These are phyloP conservation scores for Dasypus novemcinctus DNA, from an alignment of 2,113 vertebrate genomes.

Conservation along the genomic window DNA sequence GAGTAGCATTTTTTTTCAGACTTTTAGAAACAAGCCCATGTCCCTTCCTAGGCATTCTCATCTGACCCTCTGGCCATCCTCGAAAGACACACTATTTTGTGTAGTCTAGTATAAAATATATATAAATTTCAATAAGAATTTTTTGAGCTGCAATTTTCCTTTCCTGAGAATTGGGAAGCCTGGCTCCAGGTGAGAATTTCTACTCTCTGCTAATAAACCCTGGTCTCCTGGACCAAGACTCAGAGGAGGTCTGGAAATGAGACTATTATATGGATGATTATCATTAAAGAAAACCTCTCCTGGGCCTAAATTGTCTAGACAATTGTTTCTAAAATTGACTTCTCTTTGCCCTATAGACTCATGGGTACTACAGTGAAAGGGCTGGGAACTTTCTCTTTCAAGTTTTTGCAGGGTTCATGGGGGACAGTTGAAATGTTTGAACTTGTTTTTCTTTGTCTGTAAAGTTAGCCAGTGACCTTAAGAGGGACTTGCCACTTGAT, in stretches of 20 bases:
- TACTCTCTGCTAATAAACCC: neutral
- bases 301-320: neutral
- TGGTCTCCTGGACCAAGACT: neutral
- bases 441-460: neutral
- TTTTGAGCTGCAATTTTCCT: neutral
- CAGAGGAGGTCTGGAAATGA: neutral
- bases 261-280: too few species aligned
- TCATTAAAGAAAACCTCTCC: neutral
- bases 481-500: neutral
- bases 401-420: neutral
- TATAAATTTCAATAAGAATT: neutral
- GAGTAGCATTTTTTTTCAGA: too few species aligned
- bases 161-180: neutral
- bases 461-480: neutral
- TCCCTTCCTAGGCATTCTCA: neutral
- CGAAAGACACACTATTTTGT: neutral
- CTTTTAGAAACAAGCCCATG: neutral
- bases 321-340: neutral
- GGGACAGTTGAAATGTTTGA: neutral
- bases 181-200: neutral
- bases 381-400: neutral
- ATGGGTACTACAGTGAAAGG: neutral
- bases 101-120: neutral
- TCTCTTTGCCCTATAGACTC: neutral
- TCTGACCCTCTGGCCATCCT: neutral